Evolutionary conservation across 2,888 invertebrate species (phyloP), one percentile per base, ranked within the genome.

Genomic region (Acanthosepion lycidas): DNA sequence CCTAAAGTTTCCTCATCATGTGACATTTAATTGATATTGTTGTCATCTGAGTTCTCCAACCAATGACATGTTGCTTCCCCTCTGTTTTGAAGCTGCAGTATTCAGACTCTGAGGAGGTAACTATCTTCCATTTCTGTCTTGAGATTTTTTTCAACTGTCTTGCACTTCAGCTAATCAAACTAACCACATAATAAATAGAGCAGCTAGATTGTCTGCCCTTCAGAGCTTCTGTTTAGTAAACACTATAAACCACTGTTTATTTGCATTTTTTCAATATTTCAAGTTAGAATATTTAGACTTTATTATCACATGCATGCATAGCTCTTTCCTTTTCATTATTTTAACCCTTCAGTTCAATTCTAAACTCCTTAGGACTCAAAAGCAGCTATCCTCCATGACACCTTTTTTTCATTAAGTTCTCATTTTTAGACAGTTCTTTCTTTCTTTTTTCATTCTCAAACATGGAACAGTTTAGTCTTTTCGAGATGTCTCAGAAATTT

Each of bases 101-200:
- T 94, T 94, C 94, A 42, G 94, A 94, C 55, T 94, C 94, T 94
- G 94, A 94, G 94, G 94, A 94, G 94, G 94, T 94, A 94, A 94
- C 33, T 94, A 94, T 94, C 64, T 94, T 53, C 53, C 48, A 48
- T 55, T 94, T 94, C 48, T 94, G 26, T 94, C 64, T 94, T 42
- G 26, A 51, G 28, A 23, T 93, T 49, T 92, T 33, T 93, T 93
- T 93, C 93, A 93, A 53, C 93, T 93, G 93, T 93, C 93, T 49
- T 93, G 93, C 93, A 93, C 93, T 93, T 93, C 49, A 93, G 93
- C 93, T 93, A 49, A 9, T 93, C 49, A 93, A 28, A n/a, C 28
- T 78, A 78, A 78, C 18, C 49, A 49, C 53, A n/a, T 92, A 51
- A 48, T 9, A 93, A 49, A 93, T 49, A 93, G 53, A 93, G 93